Evolutionary conservation across 2,888 invertebrate genomes (phyloP).

Genomic region (Gastrophysa polygoni): DNA sequence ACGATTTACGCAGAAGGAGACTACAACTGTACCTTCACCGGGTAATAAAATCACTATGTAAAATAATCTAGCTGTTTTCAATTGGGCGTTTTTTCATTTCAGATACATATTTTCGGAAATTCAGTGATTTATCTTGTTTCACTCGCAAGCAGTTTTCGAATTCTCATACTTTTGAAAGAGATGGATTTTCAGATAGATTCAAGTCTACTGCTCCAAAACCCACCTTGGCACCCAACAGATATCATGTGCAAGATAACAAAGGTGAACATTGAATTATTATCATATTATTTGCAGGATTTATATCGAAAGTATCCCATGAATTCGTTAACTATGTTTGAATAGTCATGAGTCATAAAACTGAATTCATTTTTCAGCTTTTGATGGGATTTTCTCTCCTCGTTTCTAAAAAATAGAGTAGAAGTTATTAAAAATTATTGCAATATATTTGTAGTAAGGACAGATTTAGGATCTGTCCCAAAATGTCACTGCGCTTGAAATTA

Average conservation of each 20-base stretch:
- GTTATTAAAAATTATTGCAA: too few relatives aligned
- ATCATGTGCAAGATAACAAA: slow-evolving; percentile 40
- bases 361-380: too few relatives aligned
- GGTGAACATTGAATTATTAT: slow-evolving; percentile 18
- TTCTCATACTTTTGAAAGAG: slow-evolving; percentile 50
- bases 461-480: too few relatives aligned
- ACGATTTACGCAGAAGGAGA: slow-evolving; percentile 23
- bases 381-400: too few relatives aligned
- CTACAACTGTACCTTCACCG: slow-evolving; percentile 34
- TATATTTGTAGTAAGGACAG: too few relatives aligned
- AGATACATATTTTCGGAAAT: slow-evolving; percentile 22
- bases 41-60: slow-evolving; percentile 20
- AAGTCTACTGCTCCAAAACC: slow-evolving; percentile 41
- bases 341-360: too few relatives aligned
- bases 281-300: background rate
- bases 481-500: too few relatives aligned
- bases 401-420: too few relatives aligned
- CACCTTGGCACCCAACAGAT: slow-evolving; percentile 48
- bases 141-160: slow-evolving; percentile 38
- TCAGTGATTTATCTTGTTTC: slow-evolving; percentile 17
- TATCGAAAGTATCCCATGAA: too few relatives aligned
- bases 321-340: too few relatives aligned
- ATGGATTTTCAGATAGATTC: slow-evolving; percentile 49
- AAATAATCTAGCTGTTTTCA: background rate
- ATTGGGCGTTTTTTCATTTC: slow-evolving; percentile 4